Evolutionary conservation across 2,888 invertebrate genomes (phyloP).

Genomic region (Podotricha telesiphe): DNA sequence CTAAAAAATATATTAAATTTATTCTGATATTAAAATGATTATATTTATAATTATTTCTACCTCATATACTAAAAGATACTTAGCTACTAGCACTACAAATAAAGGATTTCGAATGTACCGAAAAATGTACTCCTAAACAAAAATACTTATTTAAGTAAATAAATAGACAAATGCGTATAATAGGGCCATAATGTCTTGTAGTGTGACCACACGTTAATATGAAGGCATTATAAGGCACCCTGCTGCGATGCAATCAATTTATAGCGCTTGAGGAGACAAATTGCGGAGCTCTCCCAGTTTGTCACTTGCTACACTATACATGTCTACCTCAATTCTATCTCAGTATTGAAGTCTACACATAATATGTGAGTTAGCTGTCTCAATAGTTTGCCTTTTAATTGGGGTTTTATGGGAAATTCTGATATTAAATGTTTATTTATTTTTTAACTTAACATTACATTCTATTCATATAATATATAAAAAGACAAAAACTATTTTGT

Average conservation of each 20-base stretch:
- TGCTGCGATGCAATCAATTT: slow-evolving; percentile 77
- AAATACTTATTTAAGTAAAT: background rate
- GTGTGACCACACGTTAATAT: slow-evolving; percentile 60
- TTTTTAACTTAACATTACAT: no score
- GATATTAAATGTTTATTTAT: no score
- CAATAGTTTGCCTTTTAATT: background rate
- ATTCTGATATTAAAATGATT: no score
- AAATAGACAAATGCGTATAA: slow-evolving; percentile 19
- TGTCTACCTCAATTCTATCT: slow-evolving; percentile 37
- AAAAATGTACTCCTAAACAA: no score
- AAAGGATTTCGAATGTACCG: no score
- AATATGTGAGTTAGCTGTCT: background rate
- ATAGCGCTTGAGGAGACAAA: slow-evolving; percentile 70
- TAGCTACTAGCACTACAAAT: no score
- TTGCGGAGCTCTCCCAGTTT: slow-evolving; percentile 57
- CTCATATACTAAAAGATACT: no score
- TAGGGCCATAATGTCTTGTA: slow-evolving; percentile 30
- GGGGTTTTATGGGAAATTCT: background rate
- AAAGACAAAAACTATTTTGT: no score
- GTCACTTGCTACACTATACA: slow-evolving; percentile 54
- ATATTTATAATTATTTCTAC: no score
- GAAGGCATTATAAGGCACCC: slow-evolving; percentile 64
- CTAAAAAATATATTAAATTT: no score
- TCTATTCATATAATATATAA: no score
- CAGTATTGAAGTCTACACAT: slow-evolving; percentile 19